Base-by-base conservation (phyloP, 2,888 invertebrate species). In the Agrenia bidenticulata region DNA sequence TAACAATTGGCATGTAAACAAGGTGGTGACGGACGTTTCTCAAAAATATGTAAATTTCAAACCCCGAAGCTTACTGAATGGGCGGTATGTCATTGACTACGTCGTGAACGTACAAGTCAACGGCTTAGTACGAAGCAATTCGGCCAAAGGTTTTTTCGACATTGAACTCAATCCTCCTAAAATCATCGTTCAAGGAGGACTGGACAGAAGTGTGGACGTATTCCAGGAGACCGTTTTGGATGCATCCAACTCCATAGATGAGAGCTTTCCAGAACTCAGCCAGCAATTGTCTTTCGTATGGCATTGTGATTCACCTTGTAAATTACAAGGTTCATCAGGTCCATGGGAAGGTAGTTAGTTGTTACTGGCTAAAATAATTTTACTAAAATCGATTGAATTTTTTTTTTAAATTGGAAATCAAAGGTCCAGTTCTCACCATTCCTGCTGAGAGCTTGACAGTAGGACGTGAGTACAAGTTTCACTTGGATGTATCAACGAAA, bases 1-100 rank as follows among this genome's bases (percentile, higher is more conserved):
- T 42, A 63, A 63, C 45, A 32, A 63, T 42, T 59, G 58, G 64
- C 64, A 64, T 23, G 23, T 59, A 2, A 53, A 54, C 9, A 21
- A 53, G 5, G 23, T 63, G 5, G 39, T 37, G 24, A 42, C n/a
- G n/a, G n/a, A 41, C 5, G 13, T 37, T 0, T 9, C 53, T 0
- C 23, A 37, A 15, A 64, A 64, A 23, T 58, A 57, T 32, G 19
- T 64, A 2, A 13, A 7, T 9, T 59, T 64, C 45, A 37, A 53
- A 1, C 23, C 59, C 2, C 54, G 58, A 9, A 32, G 32, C 9
- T 54, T 64, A 21, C 0, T 64, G 0, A 54, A 58, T 7, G 64
- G 64, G 0, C 15, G 37, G 1, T 64, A 64, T 42, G 45, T 42
- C 42, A 26, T 64, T 5, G 64, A 64, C 11, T 64, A 54, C 23